These are phyloP conservation scores for Heliconius ethilla DNA, from an alignment of 2,888 invertebrate genomes.

Conservation along the genomic window DNA sequence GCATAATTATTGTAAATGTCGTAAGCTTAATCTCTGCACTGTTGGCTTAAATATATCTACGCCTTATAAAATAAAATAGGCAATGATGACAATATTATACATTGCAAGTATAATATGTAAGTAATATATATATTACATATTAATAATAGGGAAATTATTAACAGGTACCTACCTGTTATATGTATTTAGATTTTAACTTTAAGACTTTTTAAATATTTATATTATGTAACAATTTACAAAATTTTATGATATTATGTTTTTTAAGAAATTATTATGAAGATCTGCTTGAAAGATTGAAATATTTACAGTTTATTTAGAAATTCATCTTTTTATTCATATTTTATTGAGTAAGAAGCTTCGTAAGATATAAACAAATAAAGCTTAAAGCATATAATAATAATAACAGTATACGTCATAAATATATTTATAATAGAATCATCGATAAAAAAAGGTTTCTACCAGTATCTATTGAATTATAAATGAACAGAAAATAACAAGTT, in stretches of 20 bases:
- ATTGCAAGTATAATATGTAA: neutral
- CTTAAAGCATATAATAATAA: neutral
- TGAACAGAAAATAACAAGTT: slow-evolving; percentile 27
- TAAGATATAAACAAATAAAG: neutral
- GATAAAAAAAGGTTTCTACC: slow-evolving; percentile 1
- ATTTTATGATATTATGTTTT: no score
- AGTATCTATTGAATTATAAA: slow-evolving; percentile 16
- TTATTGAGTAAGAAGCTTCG: neutral
- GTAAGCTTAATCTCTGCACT: no score
- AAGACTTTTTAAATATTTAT: no score
- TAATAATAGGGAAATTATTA: no score
- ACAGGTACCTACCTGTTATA: no score
- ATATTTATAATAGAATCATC: neutral
- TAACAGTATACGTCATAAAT: neutral
- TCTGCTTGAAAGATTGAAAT: no score
- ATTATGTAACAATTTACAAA: no score
- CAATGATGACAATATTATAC: neutral
- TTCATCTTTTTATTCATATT: neutral
- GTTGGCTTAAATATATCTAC: neutral
- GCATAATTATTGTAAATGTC: no score
- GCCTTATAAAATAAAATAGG: neutral
- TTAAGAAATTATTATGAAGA: no score
- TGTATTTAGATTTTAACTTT: no score
- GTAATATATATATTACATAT: no score
- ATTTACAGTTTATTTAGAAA: neutral